Evolutionary conservation across 1,140 invertebrate genomes (phyloP).

Genomic region (Cephus cinctus): DNA sequence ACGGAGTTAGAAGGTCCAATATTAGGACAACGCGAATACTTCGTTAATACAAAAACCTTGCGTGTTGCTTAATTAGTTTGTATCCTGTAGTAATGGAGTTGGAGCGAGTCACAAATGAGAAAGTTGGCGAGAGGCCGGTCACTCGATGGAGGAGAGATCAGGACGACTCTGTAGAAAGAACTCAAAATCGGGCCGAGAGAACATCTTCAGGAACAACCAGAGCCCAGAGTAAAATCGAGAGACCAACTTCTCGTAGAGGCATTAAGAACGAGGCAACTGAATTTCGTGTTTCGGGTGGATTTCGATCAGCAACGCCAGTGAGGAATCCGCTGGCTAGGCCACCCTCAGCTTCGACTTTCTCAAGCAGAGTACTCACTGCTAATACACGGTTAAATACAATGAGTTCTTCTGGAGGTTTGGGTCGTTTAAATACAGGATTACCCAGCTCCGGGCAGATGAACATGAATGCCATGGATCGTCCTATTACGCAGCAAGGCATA

Average conservation of each 20-base stretch:
- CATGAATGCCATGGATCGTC: slow-evolving; percentile 63
- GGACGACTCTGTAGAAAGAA: slow-evolving; percentile 7
- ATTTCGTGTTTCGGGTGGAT: slow-evolving; percentile 12
- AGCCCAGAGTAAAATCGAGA: slow-evolving; percentile 39
- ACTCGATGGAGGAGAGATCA: slow-evolving; percentile 30
- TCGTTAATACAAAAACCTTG: too few species aligned
- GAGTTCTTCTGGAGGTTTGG: slow-evolving; percentile 17
- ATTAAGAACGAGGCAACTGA: slow-evolving; percentile 35
- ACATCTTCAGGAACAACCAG: slow-evolving; percentile 16
- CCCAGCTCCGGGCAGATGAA: slow-evolving; percentile 25
- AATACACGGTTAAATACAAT: slow-evolving; percentile 29
- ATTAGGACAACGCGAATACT: too few species aligned
- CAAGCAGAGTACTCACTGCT: slow-evolving; percentile 27
- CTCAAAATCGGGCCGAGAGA: slow-evolving; percentile 15
- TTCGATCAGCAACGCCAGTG: slow-evolving; percentile 26
- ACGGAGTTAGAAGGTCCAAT: too few species aligned
- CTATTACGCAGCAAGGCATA: slow-evolving; percentile 81
- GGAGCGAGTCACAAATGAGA: too few species aligned
- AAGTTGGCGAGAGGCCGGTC: slow-evolving; percentile 29
- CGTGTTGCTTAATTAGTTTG: too few species aligned
- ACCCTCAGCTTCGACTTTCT: slow-evolving; percentile 31
- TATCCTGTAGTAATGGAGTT: too few species aligned
- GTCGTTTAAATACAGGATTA: slow-evolving; percentile 31
- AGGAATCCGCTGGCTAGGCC: slow-evolving; percentile 35
- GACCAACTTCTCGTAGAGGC: slow-evolving; percentile 45